Conservation (phyloP, 2,113 vertebrate genomes). For the Podarcis cretensis region DNA sequence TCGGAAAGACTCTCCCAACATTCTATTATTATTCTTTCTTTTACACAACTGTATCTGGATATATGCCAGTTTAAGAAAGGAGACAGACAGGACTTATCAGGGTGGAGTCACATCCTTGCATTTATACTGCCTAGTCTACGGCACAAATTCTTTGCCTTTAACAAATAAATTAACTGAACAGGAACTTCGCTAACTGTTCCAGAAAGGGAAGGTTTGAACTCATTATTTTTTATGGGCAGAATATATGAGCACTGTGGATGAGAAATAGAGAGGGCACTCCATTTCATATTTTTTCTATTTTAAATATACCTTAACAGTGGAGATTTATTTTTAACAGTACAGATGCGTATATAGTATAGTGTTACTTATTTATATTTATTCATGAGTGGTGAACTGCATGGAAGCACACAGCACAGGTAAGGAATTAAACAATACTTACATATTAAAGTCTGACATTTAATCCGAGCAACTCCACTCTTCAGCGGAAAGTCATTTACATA, state of each 20-base stretch:
- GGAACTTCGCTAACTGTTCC: neutral
- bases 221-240: slow-evolving; percentile 26
- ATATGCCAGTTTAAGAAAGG: neutral
- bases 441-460: slow-evolving; percentile 86
- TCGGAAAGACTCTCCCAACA: slow-evolving; percentile 29
- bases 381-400: slow-evolving; percentile 10
- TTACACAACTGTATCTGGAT: slow-evolving; percentile 43
- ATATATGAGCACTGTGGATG: neutral
- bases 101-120: slow-evolving; percentile 66
- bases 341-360: neutral
- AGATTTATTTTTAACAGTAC: neutral
- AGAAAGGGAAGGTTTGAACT: neutral
- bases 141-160: slow-evolving; percentile 39
- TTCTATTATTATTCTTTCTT: slow-evolving; percentile 42
- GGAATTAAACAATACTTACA: slow-evolving; percentile 80
- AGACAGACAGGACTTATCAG: slow-evolving; percentile 55
- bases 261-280: neutral
- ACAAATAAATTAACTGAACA: slow-evolving; percentile 36
- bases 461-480: slow-evolving; percentile 86
- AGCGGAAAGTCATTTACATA: slow-evolving; percentile 89
- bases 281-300: neutral
- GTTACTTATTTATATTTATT: neutral
- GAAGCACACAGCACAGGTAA: slow-evolving; percentile 1
- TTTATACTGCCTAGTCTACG: slow-evolving; percentile 42
- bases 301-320: slow-evolving; percentile 6